These are phyloP conservation scores for Speoplatyrhinus poulsoni DNA, from an alignment of 2,113 vertebrate genomes.

Conservation along the genomic window DNA sequence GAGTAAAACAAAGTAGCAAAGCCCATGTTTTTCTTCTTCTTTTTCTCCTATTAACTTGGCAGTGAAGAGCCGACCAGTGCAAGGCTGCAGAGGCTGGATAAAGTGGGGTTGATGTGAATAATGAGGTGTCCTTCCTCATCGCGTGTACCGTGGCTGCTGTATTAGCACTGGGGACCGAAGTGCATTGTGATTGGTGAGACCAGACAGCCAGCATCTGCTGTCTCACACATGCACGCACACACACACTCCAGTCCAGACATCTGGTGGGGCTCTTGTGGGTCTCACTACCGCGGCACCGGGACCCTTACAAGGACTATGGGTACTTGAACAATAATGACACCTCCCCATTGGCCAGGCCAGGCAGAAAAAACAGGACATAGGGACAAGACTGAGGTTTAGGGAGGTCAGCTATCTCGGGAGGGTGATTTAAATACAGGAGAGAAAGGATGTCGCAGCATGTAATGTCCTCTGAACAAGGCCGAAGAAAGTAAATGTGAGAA, in stretches of 20 bases:
- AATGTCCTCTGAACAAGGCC: constrained; percentile 29
- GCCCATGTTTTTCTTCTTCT: background rate
- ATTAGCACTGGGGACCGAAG: constrained; percentile 49
- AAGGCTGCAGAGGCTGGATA: constrained; percentile 23
- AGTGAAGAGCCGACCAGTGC: background rate
- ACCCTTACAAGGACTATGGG: constrained; percentile 67
- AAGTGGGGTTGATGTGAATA: constrained; percentile 51
- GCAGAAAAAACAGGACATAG: constrained; percentile 59
- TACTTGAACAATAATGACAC: constrained; percentile 70
- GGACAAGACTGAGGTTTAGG: constrained; percentile 50
- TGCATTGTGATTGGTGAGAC: constrained; percentile 44
- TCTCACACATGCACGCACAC: constrained; percentile 21
- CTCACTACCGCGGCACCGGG: constrained; percentile 54
- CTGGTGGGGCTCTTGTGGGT: constrained; percentile 64
- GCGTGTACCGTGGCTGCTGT: constrained; percentile 51
- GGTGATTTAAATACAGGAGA: constrained; percentile 68
- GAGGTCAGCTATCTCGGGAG: constrained; percentile 59
- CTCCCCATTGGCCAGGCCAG: constrained; percentile 62
- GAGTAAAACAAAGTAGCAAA: too few species aligned
- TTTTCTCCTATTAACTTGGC: background rate
- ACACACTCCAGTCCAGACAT: constrained; percentile 66
- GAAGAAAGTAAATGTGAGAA: constrained; percentile 13
- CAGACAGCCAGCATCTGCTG: constrained; percentile 61
- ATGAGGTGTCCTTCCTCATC: constrained; percentile 62
- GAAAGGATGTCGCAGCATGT: constrained; percentile 38